These are phyloP conservation scores for Lutjanus argentimaculatus DNA, from an alignment of 2,797 vertebrate genomes.

Conservation along the genomic window DNA sequence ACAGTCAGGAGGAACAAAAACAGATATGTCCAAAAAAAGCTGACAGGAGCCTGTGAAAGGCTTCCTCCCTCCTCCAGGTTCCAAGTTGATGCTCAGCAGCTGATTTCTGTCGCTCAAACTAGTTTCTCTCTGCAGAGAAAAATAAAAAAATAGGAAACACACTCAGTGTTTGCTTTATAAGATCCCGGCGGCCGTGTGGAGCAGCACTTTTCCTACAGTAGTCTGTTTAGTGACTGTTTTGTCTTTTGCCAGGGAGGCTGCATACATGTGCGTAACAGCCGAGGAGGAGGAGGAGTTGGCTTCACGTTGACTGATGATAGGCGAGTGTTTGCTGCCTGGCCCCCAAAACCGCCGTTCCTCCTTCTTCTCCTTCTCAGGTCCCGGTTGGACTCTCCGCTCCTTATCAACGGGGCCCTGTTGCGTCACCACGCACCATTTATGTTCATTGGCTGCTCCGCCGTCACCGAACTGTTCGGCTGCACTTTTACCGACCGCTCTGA, in stretches of 20 bases:
- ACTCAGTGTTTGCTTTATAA: slow-evolving; percentile 48
- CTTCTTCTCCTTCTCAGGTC: slow-evolving; percentile 91
- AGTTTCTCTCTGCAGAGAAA: slow-evolving; percentile 38
- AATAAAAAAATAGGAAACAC: slow-evolving; percentile 25
- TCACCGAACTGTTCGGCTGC: slow-evolving; percentile 79
- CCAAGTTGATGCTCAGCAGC: slow-evolving; percentile 70
- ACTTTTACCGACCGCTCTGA: slow-evolving; percentile 75
- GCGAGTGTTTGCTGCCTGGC: slow-evolving; percentile 74
- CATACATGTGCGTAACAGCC: slow-evolving; percentile 80
- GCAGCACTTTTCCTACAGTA: slow-evolving; percentile 71
- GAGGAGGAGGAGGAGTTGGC: slow-evolving; percentile 87
- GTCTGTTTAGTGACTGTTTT: slow-evolving; percentile 60
- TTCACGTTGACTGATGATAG: slow-evolving; percentile 85
- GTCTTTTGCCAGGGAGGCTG: slow-evolving; percentile 79
- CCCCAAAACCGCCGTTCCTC: slow-evolving; percentile 84
- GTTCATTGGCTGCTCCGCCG: slow-evolving; percentile 90
- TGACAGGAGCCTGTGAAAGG: slow-evolving; percentile 44
- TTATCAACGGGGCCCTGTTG: slow-evolving; percentile 95
- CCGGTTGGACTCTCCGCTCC: slow-evolving; percentile 91
- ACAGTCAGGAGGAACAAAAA: slow-evolving; percentile 36
- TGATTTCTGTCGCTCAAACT: slow-evolving; percentile 48
- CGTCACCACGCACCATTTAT: slow-evolving; percentile 90
- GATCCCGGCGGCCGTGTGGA: slow-evolving; percentile 71
- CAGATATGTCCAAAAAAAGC: slow-evolving; percentile 59
- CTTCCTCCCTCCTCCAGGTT: slow-evolving; percentile 51